Evolutionary conservation across 2,797 vertebrate species (phyloP), one percentile per base, ranked within the genome.

Genomic region (Lepus townsendii): DNA sequence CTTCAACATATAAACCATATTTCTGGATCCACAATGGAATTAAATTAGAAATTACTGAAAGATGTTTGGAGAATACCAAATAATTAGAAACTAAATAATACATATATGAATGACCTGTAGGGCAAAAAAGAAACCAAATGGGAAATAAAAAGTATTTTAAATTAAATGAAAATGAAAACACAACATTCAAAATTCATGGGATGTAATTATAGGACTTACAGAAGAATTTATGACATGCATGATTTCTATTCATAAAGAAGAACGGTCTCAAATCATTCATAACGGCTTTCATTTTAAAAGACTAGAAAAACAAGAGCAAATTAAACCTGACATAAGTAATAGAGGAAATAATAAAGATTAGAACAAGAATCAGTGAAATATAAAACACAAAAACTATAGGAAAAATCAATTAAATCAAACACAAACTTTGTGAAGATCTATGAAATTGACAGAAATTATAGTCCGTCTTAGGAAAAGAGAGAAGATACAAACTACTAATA

Each of bases 41-140:
- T 87, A 73, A 88, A 97, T 84, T 93, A 96, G 50, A 86, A 95
- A 88, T 80, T 79, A 94, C 57, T 82, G n/a, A 83, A 79, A 88
- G n/a, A 77, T 24, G 89, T n/a, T 26, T 82, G 35, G 92, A 94
- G 77, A 83, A 89, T 80, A 75, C 17, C 30, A 90, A 85, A 30
- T 63, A 96, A 83, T 52, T 96, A 7, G 35, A 94, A 93, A 94
- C 11, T 47, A 94, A 92, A 73, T 84, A 91, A 89, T 2, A 3
- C 19, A 94, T 95, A 90, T 80, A 73, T 76, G 12, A 90, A 76
- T 83, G 79, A 86, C 17, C 4, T 86, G 4, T 57, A 62, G 27
- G 54, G 80, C 75, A 92, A 85, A 92, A 73, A 75, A 69, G 22
- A 77, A 93, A 82, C 54, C 10, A 50, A 87, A 91, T 63, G 54